These are phyloP conservation scores for Tenebrio molitor DNA, from an alignment of 1,140 invertebrate species.

Conservation along the genomic window DNA sequence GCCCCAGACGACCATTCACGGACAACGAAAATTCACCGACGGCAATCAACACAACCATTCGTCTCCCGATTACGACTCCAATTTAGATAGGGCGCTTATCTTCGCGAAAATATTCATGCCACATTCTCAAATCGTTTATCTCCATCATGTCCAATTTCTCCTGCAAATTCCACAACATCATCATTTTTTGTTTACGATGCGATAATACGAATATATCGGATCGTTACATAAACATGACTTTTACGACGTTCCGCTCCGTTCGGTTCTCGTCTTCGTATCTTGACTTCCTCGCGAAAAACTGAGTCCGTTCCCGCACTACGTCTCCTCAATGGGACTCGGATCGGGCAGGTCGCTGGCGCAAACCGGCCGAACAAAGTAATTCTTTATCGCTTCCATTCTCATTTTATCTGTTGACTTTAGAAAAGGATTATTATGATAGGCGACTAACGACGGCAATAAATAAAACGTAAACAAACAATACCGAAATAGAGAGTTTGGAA, in stretches of 20 bases:
- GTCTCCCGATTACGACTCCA: neutral
- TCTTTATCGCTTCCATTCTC: neutral
- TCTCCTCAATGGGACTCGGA: too few relatives aligned
- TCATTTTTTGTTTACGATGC: too few relatives aligned
- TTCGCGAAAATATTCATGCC: neutral
- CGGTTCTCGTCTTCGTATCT: too few relatives aligned
- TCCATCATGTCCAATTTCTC: too few relatives aligned
- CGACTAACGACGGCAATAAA: neutral
- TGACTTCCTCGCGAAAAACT: too few relatives aligned
- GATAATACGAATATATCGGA: too few relatives aligned
- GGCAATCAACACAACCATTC: neutral
- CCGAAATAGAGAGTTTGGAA: constrained; percentile 16
- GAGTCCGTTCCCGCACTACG: too few relatives aligned
- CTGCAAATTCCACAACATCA: too few relatives aligned
- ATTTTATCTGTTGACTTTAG: neutral
- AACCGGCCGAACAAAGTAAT: too few relatives aligned
- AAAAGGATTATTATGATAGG: neutral
- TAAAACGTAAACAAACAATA: constrained; percentile 19
- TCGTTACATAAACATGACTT: too few relatives aligned
- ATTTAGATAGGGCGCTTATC: neutral
- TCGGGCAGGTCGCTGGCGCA: too few relatives aligned
- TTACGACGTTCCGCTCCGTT: too few relatives aligned
- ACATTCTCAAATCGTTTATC: neutral
- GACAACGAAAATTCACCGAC: neutral
- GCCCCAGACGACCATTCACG: neutral